phyloP scores from a whole-genome alignment of 2,888 invertebrate species.

The Nymphalis urticae region DNA sequence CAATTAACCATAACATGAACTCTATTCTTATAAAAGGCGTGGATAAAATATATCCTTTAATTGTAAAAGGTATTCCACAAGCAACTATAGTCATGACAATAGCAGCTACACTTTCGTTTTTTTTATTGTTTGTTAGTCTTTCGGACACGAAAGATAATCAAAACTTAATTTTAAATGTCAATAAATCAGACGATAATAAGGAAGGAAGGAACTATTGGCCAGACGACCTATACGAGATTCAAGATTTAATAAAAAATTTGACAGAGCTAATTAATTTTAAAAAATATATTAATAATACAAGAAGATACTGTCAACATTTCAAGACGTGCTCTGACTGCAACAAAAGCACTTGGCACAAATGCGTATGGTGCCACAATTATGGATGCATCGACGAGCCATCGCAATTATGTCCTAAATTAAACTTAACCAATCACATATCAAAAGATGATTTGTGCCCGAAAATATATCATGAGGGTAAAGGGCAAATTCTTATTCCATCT shows the following conservation, averaged over 20 bases:
- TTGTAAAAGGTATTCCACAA: conserved; percentile 3
- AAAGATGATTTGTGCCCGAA: conserved; percentile 44
- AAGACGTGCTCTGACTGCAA: conserved; percentile 50
- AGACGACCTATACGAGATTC: background rate
- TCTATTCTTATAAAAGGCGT: conserved; percentile 15
- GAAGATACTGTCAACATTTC: conserved; percentile 45
- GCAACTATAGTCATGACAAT: conserved; percentile 3
- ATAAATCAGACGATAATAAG: too few relatives aligned
- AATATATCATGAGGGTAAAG: conserved; percentile 42
- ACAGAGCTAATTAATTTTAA: background rate
- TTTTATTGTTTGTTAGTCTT: background rate
- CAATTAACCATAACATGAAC: conserved; percentile 8
- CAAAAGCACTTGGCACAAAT: conserved; percentile 44
- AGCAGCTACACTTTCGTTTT: background rate
- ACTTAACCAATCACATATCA: background rate
- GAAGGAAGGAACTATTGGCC: background rate
- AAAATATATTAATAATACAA: background rate
- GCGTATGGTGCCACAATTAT: conserved; percentile 56
- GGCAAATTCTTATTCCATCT: conserved; percentile 47
- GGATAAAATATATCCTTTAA: background rate
- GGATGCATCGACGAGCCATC: conserved; percentile 47
- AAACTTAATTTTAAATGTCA: background rate
- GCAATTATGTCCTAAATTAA: conserved; percentile 30
- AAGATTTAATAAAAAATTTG: background rate
- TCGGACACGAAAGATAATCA: background rate